phyloP scores from a whole-genome alignment of 2,888 invertebrate genomes.

The Drosophila austrosaltans region DNA sequence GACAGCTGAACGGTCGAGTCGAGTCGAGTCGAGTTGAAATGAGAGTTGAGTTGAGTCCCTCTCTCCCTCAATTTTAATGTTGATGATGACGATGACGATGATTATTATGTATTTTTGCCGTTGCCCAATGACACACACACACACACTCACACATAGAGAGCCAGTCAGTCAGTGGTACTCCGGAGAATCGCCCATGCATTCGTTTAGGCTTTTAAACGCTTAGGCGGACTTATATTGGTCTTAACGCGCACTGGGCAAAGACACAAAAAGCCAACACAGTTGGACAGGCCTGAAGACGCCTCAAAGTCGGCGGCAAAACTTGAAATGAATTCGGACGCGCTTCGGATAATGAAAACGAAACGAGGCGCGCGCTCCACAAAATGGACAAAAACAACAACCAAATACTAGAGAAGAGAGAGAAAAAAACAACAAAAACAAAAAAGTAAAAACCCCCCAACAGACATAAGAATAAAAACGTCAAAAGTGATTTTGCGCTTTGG shows the following conservation, averaged over 20 bases:
- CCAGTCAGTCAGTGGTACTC: neutral
- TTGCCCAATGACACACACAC: conserved; percentile 50
- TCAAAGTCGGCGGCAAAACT: conserved; percentile 69
- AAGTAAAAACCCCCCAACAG: conserved; percentile 52
- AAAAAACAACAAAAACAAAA: conserved; percentile 26
- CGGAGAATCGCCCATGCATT: conserved; percentile 53
- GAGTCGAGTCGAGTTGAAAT: neutral
- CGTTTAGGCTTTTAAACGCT: conserved; percentile 78
- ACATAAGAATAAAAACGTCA: conserved; percentile 79
- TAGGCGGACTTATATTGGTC: conserved; percentile 74
- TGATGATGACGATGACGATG: conserved; percentile 54
- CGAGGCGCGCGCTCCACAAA: conserved; percentile 68
- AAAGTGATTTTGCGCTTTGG: conserved; percentile 78
- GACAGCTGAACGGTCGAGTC: conserved; percentile 70
- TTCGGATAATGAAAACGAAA: conserved; percentile 77
- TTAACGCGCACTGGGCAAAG: conserved; percentile 68
- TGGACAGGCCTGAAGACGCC: conserved; percentile 71
- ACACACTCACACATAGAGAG: conserved; percentile 16
- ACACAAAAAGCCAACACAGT: conserved; percentile 69
- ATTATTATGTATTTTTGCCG: conserved; percentile 69
- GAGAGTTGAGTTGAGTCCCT: neutral
- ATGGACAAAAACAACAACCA: conserved; percentile 17
- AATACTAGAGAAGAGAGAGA: neutral
- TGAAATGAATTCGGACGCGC: conserved; percentile 74
- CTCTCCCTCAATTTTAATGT: conserved; percentile 38